Percentiles rank a stretch among this genome's conserved stretches.
Conservation (phyloP, 2,113 vertebrate species). For the Drymodes brunneopygia region DNA sequence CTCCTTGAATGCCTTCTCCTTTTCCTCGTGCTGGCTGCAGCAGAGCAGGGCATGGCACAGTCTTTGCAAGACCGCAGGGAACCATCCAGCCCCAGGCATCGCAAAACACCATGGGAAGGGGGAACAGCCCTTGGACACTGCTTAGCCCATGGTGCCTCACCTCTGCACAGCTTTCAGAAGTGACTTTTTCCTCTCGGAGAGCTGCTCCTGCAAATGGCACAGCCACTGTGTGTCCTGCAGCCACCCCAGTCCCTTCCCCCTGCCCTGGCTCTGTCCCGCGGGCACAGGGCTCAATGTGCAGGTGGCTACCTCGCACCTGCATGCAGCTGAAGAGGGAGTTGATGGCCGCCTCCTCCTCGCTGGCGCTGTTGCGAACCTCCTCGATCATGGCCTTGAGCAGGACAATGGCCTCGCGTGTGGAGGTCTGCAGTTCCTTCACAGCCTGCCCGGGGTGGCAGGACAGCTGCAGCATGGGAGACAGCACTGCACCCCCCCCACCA, state of each 20-base stretch:
- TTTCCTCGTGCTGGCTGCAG: constrained; percentile 88
- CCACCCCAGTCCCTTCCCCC: background rate
- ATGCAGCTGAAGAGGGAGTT: constrained; percentile 85
- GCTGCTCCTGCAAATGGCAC: constrained; percentile 77
- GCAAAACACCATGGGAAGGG: rapidly evolving
- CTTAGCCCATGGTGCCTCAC: constrained; percentile 41
- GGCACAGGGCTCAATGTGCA: rapidly evolving
- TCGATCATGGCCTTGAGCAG: constrained; percentile 90
- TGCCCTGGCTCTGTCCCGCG: rapidly evolving
- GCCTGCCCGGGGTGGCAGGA: constrained; percentile 54
- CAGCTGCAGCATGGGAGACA: rapidly evolving
- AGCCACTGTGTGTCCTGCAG: rapidly evolving
- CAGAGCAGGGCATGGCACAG: background rate
- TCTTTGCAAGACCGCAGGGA: background rate
- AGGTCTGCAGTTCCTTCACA: constrained; percentile 91
- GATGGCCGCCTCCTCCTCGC: constrained; percentile 86
- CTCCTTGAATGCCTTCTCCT: constrained; percentile 88
- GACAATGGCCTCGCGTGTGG: constrained; percentile 83
- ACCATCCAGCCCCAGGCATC: background rate
- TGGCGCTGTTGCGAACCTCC: constrained; percentile 87
- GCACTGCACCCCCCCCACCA: constrained; percentile 71
- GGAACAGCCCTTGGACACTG: rapidly evolving
- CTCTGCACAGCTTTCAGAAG: constrained; percentile 90
- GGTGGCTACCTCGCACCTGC: constrained; percentile 71
- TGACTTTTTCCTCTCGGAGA: constrained; percentile 84